Conservation (phyloP, 2,797 vertebrate species). For the Anableps anableps region DNA sequence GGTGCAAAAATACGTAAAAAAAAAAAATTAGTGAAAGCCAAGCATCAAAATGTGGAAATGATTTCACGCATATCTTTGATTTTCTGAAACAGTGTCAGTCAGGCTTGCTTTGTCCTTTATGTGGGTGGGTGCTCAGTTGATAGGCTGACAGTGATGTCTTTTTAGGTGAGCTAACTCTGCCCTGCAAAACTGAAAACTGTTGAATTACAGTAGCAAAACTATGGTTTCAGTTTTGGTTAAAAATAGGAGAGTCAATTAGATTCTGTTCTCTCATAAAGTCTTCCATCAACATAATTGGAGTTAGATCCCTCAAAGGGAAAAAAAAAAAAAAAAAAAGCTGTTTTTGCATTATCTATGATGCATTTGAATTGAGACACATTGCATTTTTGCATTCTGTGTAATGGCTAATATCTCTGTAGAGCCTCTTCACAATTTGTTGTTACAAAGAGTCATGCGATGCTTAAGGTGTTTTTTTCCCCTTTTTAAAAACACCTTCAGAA, state of each 20-base stretch:
- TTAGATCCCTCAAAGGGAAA: not conserved
- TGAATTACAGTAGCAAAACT: not conserved
- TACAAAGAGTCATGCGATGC: not conserved
- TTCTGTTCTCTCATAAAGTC: not conserved
- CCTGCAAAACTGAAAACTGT: not conserved
- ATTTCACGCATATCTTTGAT: not conserved
- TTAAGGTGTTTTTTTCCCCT: not conserved
- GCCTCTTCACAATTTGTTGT: not conserved
- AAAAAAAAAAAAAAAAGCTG: not conserved
- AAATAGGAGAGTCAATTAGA: not conserved
- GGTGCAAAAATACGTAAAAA: constrained; percentile 18
- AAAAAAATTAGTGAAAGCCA: not conserved
- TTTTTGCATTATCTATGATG: not conserved
- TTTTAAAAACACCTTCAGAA: not conserved
- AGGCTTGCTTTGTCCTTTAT: not conserved
- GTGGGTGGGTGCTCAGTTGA: not conserved
- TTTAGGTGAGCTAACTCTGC: not conserved
- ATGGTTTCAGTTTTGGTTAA: not conserved
- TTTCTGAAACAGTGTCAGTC: not conserved
- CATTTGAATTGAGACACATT: not conserved
- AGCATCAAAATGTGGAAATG: not conserved
- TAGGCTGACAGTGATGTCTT: not conserved
- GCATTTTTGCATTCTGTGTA: not conserved
- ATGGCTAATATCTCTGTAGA: not conserved
- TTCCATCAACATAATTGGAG: not conserved